A percentile compares a stretch with the other conserved stretches of the same genome.
phyloP scores from a whole-genome alignment of 2,113 vertebrate genomes.

The Speoplatyrhinus poulsoni region DNA sequence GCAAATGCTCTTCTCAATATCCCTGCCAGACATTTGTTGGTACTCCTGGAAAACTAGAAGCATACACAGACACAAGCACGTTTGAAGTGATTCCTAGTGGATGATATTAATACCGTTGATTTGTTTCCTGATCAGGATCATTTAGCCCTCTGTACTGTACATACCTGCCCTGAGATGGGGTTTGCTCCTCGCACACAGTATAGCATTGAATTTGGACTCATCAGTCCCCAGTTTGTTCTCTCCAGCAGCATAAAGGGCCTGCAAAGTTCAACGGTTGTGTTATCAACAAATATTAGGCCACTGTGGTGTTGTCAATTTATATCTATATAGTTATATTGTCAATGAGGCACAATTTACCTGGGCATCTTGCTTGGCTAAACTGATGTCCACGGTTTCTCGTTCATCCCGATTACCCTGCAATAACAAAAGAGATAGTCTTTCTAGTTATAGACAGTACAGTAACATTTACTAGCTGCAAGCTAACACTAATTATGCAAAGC shows the following conservation, averaged over 20 bases:
- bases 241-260: conserved; percentile 91
- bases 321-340: neutral
- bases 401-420: conserved; percentile 90
- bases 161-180: conserved; percentile 92
- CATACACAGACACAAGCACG: conserved; percentile 10
- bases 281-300: neutral
- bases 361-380: conserved; percentile 90
- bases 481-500: too few relatives aligned
- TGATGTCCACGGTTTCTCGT: conserved; percentile 84
- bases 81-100: too few relatives aligned
- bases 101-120: too few relatives aligned
- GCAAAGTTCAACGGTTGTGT: neutral
- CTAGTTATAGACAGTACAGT: neutral
- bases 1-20: conserved; percentile 90
- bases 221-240: conserved; percentile 96
- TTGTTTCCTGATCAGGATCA: too few relatives aligned
- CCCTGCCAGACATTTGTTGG: conserved; percentile 90
- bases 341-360: conserved; percentile 79
- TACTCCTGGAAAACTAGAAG: conserved; percentile 91
- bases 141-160: neutral
- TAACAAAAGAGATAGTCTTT: neutral
- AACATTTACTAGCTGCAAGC: too few relatives aligned
- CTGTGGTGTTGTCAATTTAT: neutral
- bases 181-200: conserved; percentile 91
- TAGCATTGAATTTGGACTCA: conserved; percentile 96